A percentile compares a stretch with the other conserved stretches of the same genome.
Conservation (phyloP, 2,888 invertebrate species). For the Homarus gammarus region DNA sequence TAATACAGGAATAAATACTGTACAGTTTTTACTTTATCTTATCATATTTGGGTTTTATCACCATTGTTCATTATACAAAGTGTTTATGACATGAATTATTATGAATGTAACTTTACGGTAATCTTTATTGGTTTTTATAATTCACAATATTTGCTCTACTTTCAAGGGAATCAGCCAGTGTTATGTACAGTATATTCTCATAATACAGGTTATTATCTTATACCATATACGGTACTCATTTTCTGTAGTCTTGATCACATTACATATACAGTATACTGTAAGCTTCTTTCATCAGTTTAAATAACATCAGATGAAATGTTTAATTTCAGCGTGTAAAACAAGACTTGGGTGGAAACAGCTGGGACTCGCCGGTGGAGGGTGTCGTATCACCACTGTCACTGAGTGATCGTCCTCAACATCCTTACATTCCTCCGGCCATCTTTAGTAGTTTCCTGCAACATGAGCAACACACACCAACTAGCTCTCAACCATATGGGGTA, state of each 20-base stretch:
- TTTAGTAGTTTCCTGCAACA: slow-evolving; percentile 65
- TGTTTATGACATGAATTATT: too few species aligned
- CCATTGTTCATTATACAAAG: too few species aligned
- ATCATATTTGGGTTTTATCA: too few species aligned
- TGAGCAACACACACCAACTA: slow-evolving; percentile 48
- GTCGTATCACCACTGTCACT: slow-evolving; percentile 66
- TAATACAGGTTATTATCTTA: too few species aligned
- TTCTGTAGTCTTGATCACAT: background rate
- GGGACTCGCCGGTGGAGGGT: slow-evolving; percentile 57
- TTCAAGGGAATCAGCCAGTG: too few species aligned
- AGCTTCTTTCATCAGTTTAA: background rate
- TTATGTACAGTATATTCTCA: too few species aligned
- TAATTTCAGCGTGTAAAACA: slow-evolving; percentile 68
- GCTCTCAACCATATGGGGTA: slow-evolving; percentile 70
- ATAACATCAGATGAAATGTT: background rate
- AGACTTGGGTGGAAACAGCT: slow-evolving; percentile 69
- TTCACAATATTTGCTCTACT: too few species aligned
- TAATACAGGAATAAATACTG: too few species aligned
- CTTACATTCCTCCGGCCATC: slow-evolving; percentile 64
- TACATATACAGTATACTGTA: background rate
- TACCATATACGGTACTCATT: too few species aligned
- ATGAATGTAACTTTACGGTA: too few species aligned
- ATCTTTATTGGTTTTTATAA: too few species aligned
- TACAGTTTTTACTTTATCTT: too few species aligned
- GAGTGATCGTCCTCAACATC: slow-evolving; percentile 49